Evolutionary conservation across 2,797 vertebrate genomes (phyloP), one percentile per base, ranked within the genome.

Genomic region (Scomberomorus guttatus): DNA sequence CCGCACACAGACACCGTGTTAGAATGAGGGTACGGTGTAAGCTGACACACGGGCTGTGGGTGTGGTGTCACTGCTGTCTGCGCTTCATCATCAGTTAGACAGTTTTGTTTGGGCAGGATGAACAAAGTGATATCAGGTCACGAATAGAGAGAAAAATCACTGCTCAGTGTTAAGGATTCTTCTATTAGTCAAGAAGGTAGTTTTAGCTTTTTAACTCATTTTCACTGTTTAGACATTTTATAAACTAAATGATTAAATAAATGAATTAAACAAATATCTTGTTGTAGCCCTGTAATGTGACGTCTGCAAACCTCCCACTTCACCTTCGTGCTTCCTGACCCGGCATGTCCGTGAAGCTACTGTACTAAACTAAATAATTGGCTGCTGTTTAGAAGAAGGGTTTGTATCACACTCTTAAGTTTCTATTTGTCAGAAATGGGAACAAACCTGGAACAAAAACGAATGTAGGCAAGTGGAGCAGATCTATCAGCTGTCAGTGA

Each of bases 1-100:
- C 87, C 87, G 82, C 94, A 91, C 91, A 92, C 84, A 88, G 59
- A 90, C 93, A 75, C 54, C 24, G 65, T 80, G 89, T 87, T 89
- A 80, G 88, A 82, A 70, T 65, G 71, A 81, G 84, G 78, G 72
- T 52, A 74, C 61, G 58, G 82, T 80, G 88, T 83, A 85, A 89
- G 77, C 74, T 76, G 90, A 89, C 88, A 86, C 84, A 57, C 65
- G 22, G 79, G 57, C 72, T 22, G 77, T 67, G 82, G 82, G 82
- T 77, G 89, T 61, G 84, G 85, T 39, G 80, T 71, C 63, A 39
- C 84, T 22, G 72, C 80, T 67, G 84, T 68, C 86, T 80, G 65
- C 60, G 63, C 74, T 80, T 86, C 80, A 82, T 83, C 79, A 82
- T 73, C 60, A 25, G 27, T 42, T 44, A 52, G 60, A 72, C 51